Evolutionary conservation across 2,888 invertebrate genomes (phyloP).

Genomic region (Drosophila monieri): DNA sequence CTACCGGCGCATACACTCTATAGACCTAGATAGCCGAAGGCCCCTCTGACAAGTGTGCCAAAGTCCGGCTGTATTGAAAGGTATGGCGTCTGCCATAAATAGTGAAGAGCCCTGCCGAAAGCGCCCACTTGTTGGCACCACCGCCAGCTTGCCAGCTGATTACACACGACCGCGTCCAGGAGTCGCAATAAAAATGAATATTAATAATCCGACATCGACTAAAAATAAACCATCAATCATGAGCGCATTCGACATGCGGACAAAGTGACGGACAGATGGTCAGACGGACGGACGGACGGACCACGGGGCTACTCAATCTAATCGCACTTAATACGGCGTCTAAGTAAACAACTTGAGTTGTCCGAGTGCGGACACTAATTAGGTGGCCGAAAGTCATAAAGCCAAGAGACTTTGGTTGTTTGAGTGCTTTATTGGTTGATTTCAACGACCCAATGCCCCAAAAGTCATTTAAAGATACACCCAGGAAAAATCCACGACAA

Average conservation of each 20-base stretch:
- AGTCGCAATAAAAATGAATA: slow-evolving; percentile 51
- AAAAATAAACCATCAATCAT: slow-evolving; percentile 75
- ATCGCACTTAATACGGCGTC: slow-evolving; percentile 69
- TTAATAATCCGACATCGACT: slow-evolving; percentile 69
- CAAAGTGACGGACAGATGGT: not conserved
- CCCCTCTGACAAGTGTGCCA: slow-evolving; percentile 43
- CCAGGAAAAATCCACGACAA: not conserved
- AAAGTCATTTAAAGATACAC: slow-evolving; percentile 7
- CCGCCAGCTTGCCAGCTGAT: slow-evolving; percentile 48
- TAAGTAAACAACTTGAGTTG: slow-evolving; percentile 68
- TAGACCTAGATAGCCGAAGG: slow-evolving; percentile 19
- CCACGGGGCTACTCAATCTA: slow-evolving; percentile 55
- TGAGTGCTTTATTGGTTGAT: slow-evolving; percentile 3
- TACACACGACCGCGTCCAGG: slow-evolving; percentile 41
- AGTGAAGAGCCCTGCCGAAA: slow-evolving; percentile 23
- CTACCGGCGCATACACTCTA: not conserved
- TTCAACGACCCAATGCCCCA: slow-evolving; percentile 13
- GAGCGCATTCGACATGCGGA: slow-evolving; percentile 47
- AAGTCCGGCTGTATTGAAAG: slow-evolving; percentile 49
- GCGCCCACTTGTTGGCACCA: slow-evolving; percentile 4
- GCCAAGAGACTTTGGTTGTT: slow-evolving; percentile 16
- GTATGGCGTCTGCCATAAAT: slow-evolving; percentile 44
- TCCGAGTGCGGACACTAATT: slow-evolving; percentile 42
- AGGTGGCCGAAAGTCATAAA: slow-evolving; percentile 33
- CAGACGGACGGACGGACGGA: not conserved